Percentiles rank a stretch among this genome's conserved stretches.
Evolutionary conservation across 2,888 invertebrate species (phyloP).

Genomic region (Noctua janthina): DNA sequence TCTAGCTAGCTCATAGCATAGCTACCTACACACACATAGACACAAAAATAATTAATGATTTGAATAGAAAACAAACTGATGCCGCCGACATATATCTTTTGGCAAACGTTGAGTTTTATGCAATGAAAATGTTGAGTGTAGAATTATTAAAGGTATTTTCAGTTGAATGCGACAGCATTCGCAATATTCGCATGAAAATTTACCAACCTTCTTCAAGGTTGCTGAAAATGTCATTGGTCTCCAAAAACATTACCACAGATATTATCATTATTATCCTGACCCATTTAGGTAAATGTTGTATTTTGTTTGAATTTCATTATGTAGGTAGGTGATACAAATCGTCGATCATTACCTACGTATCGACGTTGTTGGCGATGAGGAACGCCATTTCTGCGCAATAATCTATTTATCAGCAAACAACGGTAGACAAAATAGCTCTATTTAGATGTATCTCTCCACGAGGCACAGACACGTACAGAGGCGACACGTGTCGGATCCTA

Average conservation of each 20-base stretch:
- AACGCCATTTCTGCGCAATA: constrained; percentile 69
- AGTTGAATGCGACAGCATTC: background rate
- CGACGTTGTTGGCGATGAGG: constrained; percentile 48
- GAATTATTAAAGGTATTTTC: background rate
- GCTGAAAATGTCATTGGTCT: background rate
- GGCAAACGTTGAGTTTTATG: constrained; percentile 37
- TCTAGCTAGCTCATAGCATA: background rate
- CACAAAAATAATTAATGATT: constrained; percentile 1
- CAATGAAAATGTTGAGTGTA: constrained; percentile 1
- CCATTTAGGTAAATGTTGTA: background rate
- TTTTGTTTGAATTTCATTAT: constrained; percentile 28
- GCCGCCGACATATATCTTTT: constrained; percentile 33
- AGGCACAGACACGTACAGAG: constrained; percentile 63
- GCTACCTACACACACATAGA: background rate
- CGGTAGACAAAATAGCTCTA: constrained; percentile 60
- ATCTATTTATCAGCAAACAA: constrained; percentile 62
- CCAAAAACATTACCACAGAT: background rate
- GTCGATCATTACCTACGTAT: constrained; percentile 23
- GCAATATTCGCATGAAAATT: background rate
- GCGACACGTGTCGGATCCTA: constrained; percentile 68
- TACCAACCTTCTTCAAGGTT: background rate
- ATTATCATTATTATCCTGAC: background rate
- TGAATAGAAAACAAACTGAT: constrained; percentile 12
- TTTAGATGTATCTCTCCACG: constrained; percentile 64
- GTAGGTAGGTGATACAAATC: background rate